These are phyloP conservation scores for Anguilla megastoma DNA, from an alignment of 2,797 vertebrate genomes.

Conservation along the genomic window DNA sequence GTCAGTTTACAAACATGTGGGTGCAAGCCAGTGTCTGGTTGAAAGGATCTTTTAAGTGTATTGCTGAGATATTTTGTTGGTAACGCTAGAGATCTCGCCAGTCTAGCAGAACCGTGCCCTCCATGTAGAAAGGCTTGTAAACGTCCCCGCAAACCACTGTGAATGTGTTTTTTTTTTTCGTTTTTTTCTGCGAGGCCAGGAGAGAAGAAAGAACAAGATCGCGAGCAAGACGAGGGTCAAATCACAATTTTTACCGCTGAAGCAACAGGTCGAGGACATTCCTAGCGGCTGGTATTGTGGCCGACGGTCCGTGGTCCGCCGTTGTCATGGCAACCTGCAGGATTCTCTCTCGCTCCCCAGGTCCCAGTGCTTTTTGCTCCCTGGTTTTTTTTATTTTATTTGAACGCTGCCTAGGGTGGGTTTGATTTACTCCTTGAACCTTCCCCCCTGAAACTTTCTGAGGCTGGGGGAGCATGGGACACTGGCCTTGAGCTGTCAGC, in stretches of 20 bases:
- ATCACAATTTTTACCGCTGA: not conserved
- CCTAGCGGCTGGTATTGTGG: slow-evolving; percentile 27
- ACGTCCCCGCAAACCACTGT: not conserved
- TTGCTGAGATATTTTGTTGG: not conserved
- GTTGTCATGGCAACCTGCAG: slow-evolving; percentile 67
- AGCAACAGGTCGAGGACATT: slow-evolving; percentile 11
- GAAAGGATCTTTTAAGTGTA: not conserved
- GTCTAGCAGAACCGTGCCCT: not conserved
- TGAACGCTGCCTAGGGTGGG: slow-evolving; percentile 25
- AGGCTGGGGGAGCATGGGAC: not conserved
- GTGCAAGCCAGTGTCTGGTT: not conserved
- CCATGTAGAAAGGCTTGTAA: not conserved
- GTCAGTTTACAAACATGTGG: not conserved
- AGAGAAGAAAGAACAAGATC: not conserved
- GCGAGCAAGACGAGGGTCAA: not conserved
- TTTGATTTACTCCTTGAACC: slow-evolving; percentile 14
- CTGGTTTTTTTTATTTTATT: slow-evolving; percentile 10
- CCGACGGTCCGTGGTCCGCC: slow-evolving; percentile 44
- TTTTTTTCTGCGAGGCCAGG: not conserved
- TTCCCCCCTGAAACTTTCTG: not conserved
- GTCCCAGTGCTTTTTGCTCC: not conserved
- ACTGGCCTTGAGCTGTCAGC: not conserved
- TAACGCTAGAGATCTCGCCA: not conserved
- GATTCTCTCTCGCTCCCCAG: slow-evolving; percentile 44
- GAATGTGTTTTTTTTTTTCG: not conserved